Base-by-base conservation (phyloP, 2,888 invertebrate species). In the Ferdinandea cuprea region DNA sequence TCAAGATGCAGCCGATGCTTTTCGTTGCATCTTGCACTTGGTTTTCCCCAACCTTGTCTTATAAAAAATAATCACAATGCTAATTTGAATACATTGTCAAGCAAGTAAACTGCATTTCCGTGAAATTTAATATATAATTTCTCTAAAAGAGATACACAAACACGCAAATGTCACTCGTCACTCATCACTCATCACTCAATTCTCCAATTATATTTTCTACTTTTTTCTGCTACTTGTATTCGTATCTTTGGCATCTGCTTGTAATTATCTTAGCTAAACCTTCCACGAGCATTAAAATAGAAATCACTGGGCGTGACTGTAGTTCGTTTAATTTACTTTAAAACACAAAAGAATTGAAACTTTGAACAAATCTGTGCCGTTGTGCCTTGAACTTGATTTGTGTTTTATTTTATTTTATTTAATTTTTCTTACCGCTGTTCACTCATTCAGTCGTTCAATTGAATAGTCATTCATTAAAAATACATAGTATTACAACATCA, bases 381-480 rank as follows among this genome's bases (percentile, higher is more conserved):
- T 8, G 5, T 19, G 5, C 17, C 32, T 30, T 32, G 52, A 52
- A 52, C 52, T 52, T 52, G 52, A 32, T 15, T 42, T 28, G 3
- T 17, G 19, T 19, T 46, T 46, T 46, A 9, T 17, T 19, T 19
- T 9, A 4, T 1, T 3, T 15, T 48, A n/a, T 25, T 13, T n/a
- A n/a, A 13, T 37, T 1, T 6, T 37, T 6, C 6, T 5, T 13
- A 7, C 40, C 2, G n/a, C 7, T 37, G 6, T 37, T n/a, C 13
- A 15, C 37, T 40, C 5, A n/a, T 13, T n/a, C 13, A 25, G 5
- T 44, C 44, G n/a, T n/a, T n/a, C n/a, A n/a, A n/a, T n/a, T n/a
- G n/a, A n/a, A 17, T 9, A 17, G 5, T 46, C 44, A 48, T 48
- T 48, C 9, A 48, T 48, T 25, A 17, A 15, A 30, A 15, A 5